Evolutionary conservation across 2,888 invertebrate species (phyloP).

Genomic region (Timandra comae): DNA sequence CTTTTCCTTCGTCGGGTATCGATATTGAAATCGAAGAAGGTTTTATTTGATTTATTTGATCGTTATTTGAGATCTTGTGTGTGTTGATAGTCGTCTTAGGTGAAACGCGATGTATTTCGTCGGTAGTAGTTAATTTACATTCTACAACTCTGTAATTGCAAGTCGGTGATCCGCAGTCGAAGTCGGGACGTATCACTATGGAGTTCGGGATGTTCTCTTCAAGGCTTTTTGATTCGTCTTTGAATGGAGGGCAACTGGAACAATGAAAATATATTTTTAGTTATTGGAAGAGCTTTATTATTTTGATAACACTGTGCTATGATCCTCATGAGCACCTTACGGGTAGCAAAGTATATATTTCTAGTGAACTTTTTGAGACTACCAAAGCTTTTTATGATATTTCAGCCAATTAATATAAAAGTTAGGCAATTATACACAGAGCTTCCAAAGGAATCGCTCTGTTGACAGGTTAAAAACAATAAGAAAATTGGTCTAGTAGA

Average conservation of each 20-base stretch:
- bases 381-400: too few species aligned
- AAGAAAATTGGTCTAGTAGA: too few species aligned
- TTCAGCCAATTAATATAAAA: too few species aligned
- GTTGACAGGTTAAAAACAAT: too few species aligned
- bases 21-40: conserved; percentile 77
- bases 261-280: conserved; percentile 1
- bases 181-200: conserved; percentile 50
- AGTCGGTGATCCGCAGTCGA: conserved; percentile 62
- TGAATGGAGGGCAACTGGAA: conserved; percentile 65
- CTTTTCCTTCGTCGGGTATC: conserved; percentile 76
- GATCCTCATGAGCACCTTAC: too few species aligned
- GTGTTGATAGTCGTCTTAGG: too few species aligned
- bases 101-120: conserved; percentile 49
- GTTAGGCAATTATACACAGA: too few species aligned
- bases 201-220: conserved; percentile 62
- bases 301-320: too few species aligned
- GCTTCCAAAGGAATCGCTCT: too few species aligned
- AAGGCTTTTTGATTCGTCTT: conserved; percentile 52
- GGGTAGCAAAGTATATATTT: too few species aligned
- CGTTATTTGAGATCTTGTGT: conserved; percentile 36
- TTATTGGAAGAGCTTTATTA: too few species aligned
- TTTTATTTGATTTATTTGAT: conserved; percentile 27
- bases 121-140: conserved; percentile 66
- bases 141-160: conserved; percentile 68
- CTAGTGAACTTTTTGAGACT: too few species aligned